These are phyloP conservation scores for Calliopum simillimum DNA, from an alignment of 2,888 invertebrate species.

Conservation along the genomic window DNA sequence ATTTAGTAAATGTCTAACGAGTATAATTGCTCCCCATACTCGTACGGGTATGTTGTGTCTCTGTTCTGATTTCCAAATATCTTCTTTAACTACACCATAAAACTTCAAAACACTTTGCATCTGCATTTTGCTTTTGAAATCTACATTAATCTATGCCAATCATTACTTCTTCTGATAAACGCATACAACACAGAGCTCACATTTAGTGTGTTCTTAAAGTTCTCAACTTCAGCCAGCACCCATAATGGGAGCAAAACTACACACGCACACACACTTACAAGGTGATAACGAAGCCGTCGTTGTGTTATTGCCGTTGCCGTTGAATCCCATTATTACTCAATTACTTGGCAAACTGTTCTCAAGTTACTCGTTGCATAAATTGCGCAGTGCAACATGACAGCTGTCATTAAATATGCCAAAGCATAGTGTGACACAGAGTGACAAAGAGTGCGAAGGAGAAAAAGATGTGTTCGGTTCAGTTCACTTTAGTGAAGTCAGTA, in stretches of 20 bases:
- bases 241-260: too few species aligned
- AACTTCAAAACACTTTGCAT: too few species aligned
- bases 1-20: too few species aligned
- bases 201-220: conserved; percentile 1
- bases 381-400: conserved; percentile 25
- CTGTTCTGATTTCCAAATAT: too few species aligned
- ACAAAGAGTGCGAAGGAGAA: background rate
- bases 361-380: conserved; percentile 19
- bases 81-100: too few species aligned
- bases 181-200: too few species aligned
- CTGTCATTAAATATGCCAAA: conserved; percentile 23
- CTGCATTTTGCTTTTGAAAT: too few species aligned
- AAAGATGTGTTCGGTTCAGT: background rate
- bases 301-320: background rate
- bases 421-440: background rate
- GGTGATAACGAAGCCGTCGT: conserved; percentile 16
- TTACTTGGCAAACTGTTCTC: conserved; percentile 31
- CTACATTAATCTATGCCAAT: too few species aligned
- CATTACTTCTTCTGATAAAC: too few species aligned
- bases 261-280: conserved; percentile 6
- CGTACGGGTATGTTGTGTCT: too few species aligned
- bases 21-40: too few species aligned
- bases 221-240: background rate
- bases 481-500: background rate
- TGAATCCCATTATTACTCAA: conserved; percentile 32